Percentiles rank a stretch among this genome's conserved stretches.
phyloP scores from a whole-genome alignment of 2,888 invertebrate genomes.

The Andrena haemorrhoa region DNA sequence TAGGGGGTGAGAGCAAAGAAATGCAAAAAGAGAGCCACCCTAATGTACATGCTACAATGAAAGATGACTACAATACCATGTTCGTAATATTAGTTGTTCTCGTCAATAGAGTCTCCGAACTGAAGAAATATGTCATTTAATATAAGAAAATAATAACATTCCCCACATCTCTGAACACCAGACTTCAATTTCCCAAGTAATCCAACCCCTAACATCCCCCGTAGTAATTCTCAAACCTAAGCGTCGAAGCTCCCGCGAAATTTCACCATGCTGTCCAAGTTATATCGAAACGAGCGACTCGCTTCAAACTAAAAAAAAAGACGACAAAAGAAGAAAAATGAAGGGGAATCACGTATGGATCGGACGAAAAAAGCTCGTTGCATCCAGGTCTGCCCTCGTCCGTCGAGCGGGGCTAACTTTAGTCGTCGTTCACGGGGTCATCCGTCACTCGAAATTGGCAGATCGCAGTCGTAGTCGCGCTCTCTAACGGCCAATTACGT shows the following conservation, averaged over 20 bases:
- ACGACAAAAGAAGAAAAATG: not conserved
- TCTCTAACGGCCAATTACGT: constrained; percentile 60
- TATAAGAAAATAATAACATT: no score
- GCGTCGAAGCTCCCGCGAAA: not conserved
- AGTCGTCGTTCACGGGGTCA: constrained; percentile 57
- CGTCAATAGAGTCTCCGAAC: no score
- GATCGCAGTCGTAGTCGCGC: constrained; percentile 57
- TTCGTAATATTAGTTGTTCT: no score
- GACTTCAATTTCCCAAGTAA: no score
- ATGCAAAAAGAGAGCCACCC: no score
- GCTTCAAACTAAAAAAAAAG: not conserved
- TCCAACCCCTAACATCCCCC: no score
- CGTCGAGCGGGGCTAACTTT: constrained; percentile 59
- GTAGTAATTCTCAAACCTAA: not conserved
- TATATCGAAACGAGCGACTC: not conserved
- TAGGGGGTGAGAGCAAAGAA: no score
- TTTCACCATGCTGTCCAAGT: not conserved
- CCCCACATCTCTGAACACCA: no score
- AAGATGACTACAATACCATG: no score
- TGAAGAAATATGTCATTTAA: no score
- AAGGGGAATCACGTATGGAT: not conserved
- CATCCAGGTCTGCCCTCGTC: constrained; percentile 8
- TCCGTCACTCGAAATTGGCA: constrained; percentile 71
- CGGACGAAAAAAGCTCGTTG: not conserved
- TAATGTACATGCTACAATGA: no score